Percentiles rank a stretch among this genome's conserved stretches.
phyloP scores from a whole-genome alignment of 2,113 vertebrate species.

The Carollia perspicillata region DNA sequence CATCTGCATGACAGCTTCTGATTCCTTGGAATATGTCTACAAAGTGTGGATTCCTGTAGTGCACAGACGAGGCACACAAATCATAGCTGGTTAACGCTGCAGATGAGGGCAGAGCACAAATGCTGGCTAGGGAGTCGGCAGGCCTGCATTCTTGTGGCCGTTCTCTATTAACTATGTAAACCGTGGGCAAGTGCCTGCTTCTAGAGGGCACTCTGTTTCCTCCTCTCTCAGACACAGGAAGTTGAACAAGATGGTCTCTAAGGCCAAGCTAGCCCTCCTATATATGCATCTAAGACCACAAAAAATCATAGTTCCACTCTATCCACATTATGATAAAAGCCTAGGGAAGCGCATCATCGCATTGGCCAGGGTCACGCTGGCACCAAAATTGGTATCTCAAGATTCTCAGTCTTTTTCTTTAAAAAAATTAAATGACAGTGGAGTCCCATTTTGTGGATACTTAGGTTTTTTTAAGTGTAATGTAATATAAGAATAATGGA shows the following conservation, averaged over 20 bases:
- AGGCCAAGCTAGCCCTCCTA: not conserved
- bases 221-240: not conserved
- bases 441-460: not conserved
- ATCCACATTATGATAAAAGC: not conserved
- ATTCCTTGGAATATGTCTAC: slow-evolving; percentile 15
- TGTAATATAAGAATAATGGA: not conserved
- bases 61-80: not conserved
- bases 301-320: not conserved
- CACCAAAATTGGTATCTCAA: slow-evolving; percentile 1
- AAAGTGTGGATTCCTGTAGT: not conserved
- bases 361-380: not conserved
- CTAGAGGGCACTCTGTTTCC: not conserved
- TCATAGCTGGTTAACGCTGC: not conserved
- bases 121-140: not conserved
- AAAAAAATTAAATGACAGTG: not conserved
- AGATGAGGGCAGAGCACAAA: not conserved
- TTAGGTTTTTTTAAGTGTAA: slow-evolving; percentile 3
- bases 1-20: slow-evolving; percentile 23
- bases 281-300: not conserved
- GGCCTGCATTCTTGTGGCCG: not conserved
- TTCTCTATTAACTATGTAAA: not conserved
- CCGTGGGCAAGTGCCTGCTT: not conserved
- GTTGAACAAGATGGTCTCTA: not conserved
- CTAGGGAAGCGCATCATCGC: not conserved
- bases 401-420: not conserved